phyloP scores from a whole-genome alignment of 2,797 vertebrate species.

The Coendou prehensilis region DNA sequence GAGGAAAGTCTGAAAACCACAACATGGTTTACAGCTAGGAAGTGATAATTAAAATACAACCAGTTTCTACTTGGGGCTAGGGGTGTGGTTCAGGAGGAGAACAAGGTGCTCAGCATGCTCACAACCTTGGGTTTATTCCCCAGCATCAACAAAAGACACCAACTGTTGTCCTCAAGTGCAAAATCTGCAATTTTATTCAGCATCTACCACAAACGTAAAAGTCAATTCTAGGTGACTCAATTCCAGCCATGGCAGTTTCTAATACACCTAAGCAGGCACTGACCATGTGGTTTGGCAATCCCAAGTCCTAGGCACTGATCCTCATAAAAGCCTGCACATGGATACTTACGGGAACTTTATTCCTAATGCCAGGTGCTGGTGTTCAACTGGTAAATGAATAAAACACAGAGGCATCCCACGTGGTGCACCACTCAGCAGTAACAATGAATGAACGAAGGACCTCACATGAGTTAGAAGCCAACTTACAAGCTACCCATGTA shows the following conservation, averaged over 20 bases:
- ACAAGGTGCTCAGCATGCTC: not conserved
- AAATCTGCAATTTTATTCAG: not conserved
- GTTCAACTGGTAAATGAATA: not conserved
- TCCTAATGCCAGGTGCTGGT: not conserved
- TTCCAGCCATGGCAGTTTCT: not conserved
- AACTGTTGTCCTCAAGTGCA: not conserved
- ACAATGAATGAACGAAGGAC: not conserved
- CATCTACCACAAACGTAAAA: not conserved
- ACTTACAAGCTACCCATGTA: not conserved
- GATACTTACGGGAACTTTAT: not conserved
- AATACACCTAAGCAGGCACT: not conserved
- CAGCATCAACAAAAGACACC: not conserved
- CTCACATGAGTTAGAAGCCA: not conserved
- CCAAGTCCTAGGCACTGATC: not conserved
- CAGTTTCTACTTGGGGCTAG: no score
- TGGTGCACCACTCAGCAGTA: not conserved
- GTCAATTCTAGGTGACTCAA: not conserved
- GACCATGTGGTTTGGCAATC: not conserved
- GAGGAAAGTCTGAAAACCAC: constrained; percentile 45
- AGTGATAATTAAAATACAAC: not conserved
- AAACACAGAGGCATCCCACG: not conserved
- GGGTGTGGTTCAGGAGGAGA: not conserved
- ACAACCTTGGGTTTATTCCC: not conserved
- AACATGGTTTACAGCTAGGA: not conserved
- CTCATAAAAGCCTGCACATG: not conserved